Percentiles rank a stretch among this genome's conserved stretches.
phyloP scores from a whole-genome alignment of 2,113 vertebrate species.

The Petrocephalus zakoni region DNA sequence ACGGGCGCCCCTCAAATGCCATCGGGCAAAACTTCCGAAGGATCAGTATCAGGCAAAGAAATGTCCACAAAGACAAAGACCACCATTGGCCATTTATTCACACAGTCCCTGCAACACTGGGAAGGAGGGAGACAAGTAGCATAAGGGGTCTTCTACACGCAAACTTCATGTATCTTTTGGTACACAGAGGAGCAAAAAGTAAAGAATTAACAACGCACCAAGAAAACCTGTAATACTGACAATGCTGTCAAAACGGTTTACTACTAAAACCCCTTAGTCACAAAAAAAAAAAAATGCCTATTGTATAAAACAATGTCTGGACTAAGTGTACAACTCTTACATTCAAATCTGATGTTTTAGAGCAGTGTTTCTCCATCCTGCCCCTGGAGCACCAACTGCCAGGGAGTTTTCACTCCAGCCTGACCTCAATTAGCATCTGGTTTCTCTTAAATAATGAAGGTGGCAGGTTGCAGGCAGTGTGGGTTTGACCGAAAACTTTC shows the following conservation, averaged over 20 bases:
- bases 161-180: background rate
- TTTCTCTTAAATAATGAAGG: too few relatives aligned
- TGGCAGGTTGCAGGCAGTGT: too few relatives aligned
- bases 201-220: background rate
- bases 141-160: background rate
- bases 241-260: background rate
- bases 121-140: background rate
- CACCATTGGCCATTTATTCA: background rate
- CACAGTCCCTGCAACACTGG: slow-evolving; percentile 8
- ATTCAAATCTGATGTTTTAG: background rate
- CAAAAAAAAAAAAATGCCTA: background rate
- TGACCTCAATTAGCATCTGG: too few relatives aligned
- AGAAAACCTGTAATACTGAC: background rate
- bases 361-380: too few relatives aligned
- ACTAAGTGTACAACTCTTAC: background rate
- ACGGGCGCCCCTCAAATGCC: background rate
- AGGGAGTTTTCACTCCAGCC: too few relatives aligned
- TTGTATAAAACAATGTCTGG: background rate
- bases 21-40: background rate
- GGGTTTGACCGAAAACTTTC: too few relatives aligned
- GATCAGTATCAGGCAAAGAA: background rate
- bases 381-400: too few relatives aligned
- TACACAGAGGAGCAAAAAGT: background rate
- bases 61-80: background rate
- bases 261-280: background rate